Percentiles rank a stretch among this genome's conserved stretches.
Conservation (phyloP, 35 echinoderm and acorn worm genomes). For the Amphiura filiformis region DNA sequence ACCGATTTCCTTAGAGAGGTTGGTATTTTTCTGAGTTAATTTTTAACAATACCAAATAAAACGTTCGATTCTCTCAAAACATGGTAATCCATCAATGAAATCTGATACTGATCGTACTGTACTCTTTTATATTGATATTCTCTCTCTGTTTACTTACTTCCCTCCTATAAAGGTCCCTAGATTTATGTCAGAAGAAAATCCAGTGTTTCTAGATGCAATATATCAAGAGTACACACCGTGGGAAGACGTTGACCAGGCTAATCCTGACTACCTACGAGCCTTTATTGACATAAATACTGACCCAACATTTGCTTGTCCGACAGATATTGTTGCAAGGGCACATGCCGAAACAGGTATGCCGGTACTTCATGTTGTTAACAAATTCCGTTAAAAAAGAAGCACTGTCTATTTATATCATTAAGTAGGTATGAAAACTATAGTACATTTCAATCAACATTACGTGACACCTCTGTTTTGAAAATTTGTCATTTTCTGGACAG, state of each 20-base stretch:
- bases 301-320: conserved; percentile 50
- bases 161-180: not conserved
- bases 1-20: not conserved
- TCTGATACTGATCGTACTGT: too few relatives aligned
- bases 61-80: too few relatives aligned
- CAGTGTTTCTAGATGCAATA: conserved; percentile 27
- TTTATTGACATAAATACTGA: conserved; percentile 50
- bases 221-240: conserved; percentile 75
- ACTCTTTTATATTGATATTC: too few relatives aligned
- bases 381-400: conserved; percentile 21
- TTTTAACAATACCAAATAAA: too few relatives aligned
- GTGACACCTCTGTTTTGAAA: too few relatives aligned
- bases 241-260: conserved; percentile 50
- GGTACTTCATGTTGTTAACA: not conserved
- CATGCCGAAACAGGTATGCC: conserved; percentile 25
- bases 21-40: too few relatives aligned
- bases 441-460: too few relatives aligned
- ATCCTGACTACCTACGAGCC: conserved; percentile 51
- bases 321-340: conserved; percentile 53
- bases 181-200: conserved; percentile 8
- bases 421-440: too few relatives aligned
- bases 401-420: too few relatives aligned
- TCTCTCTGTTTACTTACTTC: too few relatives aligned
- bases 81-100: too few relatives aligned
- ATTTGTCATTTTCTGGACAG: too few relatives aligned